Conservation (phyloP, 1,140 invertebrate species). For the Mizuhopecten yessoensis region DNA sequence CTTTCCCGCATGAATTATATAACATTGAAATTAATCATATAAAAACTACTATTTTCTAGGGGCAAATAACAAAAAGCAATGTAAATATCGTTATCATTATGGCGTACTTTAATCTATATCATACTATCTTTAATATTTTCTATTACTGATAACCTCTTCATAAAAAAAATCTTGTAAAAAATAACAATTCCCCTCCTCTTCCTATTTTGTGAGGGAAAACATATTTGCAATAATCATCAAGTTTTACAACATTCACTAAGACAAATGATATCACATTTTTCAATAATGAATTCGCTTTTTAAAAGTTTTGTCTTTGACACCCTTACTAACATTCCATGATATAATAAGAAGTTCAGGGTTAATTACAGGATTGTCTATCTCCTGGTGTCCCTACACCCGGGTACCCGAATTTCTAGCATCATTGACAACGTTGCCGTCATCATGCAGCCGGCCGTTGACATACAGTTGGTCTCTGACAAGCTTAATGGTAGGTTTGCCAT, state of each 20-base stretch:
- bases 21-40: background rate
- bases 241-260: background rate
- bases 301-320: too few species aligned
- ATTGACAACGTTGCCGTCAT: too few species aligned
- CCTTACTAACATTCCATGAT: too few species aligned
- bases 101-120: background rate
- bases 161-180: background rate
- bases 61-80: too few species aligned
- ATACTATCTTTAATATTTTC: constrained; percentile 44
- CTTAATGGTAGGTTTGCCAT: background rate
- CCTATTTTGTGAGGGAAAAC: constrained; percentile 11
- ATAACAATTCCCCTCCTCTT: constrained; percentile 42
- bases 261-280: constrained; percentile 14
- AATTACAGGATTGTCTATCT: too few species aligned
- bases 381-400: too few species aligned
- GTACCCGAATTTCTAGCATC: too few species aligned
- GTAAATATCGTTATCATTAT: background rate
- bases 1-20: background rate
- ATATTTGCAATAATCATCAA: background rate
- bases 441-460: constrained; percentile 15
- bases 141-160: background rate
- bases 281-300: too few species aligned
- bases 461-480: constrained; percentile 38
- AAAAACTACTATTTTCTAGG: constrained; percentile 20
- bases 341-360: too few species aligned